These are phyloP conservation scores for Spilarctia lutea DNA, from an alignment of 2,888 invertebrate species.

Conservation along the genomic window DNA sequence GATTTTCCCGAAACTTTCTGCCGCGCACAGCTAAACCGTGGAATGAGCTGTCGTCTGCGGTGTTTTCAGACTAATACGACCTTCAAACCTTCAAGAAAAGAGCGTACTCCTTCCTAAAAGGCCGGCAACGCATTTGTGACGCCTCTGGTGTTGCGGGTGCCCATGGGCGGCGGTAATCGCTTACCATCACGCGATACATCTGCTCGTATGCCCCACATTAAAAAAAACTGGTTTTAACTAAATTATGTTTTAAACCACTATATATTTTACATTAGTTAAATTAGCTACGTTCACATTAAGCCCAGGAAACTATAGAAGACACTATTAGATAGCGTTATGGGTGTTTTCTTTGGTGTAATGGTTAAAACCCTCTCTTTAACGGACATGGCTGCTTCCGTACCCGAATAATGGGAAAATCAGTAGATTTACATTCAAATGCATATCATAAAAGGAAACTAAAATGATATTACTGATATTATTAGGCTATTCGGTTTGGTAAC, in stretches of 20 bases:
- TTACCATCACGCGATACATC: too few relatives aligned
- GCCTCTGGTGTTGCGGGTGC: too few relatives aligned
- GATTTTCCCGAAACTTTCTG: too few relatives aligned
- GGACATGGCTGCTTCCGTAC: slow-evolving; percentile 25
- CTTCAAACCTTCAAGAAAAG: too few relatives aligned
- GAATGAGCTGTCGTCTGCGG: too few relatives aligned
- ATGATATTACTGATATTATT: background rate
- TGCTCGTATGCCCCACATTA: too few relatives aligned
- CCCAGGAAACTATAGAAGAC: slow-evolving; percentile 15
- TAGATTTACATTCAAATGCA: slow-evolving; percentile 30
- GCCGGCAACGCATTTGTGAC: too few relatives aligned
- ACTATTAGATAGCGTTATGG: slow-evolving; percentile 32
- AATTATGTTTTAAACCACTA: background rate
- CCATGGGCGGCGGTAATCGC: too few relatives aligned
- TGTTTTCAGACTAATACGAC: too few relatives aligned
- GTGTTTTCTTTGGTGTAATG: slow-evolving; percentile 30
- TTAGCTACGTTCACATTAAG: background rate
- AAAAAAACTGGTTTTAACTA: background rate
- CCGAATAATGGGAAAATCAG: slow-evolving; percentile 28
- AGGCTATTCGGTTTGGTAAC: background rate
- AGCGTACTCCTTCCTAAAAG: too few relatives aligned
- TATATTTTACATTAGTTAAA: background rate
- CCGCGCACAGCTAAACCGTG: too few relatives aligned
- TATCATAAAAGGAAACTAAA: slow-evolving; percentile 8
- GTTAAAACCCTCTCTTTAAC: slow-evolving; percentile 9